These are phyloP conservation scores for Apoderus coryli DNA, from an alignment of 2,888 invertebrate genomes.

Conservation along the genomic window DNA sequence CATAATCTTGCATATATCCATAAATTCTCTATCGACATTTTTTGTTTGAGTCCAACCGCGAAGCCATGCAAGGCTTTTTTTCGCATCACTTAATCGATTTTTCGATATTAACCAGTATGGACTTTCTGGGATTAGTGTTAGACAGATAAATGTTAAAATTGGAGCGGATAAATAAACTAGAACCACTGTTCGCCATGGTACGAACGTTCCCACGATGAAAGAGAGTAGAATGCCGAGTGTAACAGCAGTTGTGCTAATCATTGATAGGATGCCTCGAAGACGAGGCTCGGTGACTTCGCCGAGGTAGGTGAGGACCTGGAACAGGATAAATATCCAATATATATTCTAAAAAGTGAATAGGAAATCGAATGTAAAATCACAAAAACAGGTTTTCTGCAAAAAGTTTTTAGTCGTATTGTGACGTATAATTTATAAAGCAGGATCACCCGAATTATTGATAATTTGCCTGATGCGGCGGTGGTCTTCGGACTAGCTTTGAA, in stretches of 20 bases:
- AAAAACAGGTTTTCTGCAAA: too few relatives aligned
- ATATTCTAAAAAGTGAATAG: too few relatives aligned
- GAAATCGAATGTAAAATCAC: too few relatives aligned
- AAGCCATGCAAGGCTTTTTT: slow-evolving; percentile 58
- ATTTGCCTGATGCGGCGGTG: too few relatives aligned
- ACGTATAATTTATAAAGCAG: too few relatives aligned
- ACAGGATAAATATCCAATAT: too few relatives aligned
- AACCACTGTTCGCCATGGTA: slow-evolving; percentile 56
- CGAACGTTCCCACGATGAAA: slow-evolving; percentile 57
- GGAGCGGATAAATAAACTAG: slow-evolving; percentile 50
- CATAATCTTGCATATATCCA: slow-evolving; percentile 29
- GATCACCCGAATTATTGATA: too few relatives aligned
- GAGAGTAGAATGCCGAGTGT: slow-evolving; percentile 64
- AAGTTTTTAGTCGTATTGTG: too few relatives aligned
- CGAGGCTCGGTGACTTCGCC: slow-evolving; percentile 71
- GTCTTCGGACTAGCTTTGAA: too few relatives aligned
- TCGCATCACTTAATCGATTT: slow-evolving; percentile 48
- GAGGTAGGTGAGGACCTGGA: slow-evolving; percentile 62
- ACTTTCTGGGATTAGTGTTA: slow-evolving; percentile 64
- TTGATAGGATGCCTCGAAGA: slow-evolving; percentile 55
- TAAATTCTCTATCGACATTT: slow-evolving; percentile 44
- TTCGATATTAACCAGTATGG: slow-evolving; percentile 64
- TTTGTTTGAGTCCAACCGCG: slow-evolving; percentile 45
- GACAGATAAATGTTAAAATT: slow-evolving; percentile 43
- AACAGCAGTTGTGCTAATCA: slow-evolving; percentile 59